These are phyloP conservation scores for Magallana angulata DNA, from an alignment of 1,140 invertebrate species.

Conservation along the genomic window DNA sequence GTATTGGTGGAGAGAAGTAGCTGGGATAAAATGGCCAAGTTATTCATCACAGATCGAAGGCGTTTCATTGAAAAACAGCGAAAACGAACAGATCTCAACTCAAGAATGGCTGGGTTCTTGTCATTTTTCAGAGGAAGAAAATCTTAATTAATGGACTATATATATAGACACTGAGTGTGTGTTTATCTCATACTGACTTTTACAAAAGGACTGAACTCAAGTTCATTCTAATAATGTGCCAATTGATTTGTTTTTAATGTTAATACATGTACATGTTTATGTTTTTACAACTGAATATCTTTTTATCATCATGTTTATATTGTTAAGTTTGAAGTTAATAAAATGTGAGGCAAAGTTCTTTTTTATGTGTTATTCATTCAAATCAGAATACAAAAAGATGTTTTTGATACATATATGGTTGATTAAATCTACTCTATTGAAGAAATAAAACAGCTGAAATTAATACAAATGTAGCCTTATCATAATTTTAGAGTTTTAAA, in stretches of 20 bases:
- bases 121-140: slow-evolving; percentile 45
- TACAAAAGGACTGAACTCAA: too few species aligned
- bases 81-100: slow-evolving; percentile 56
- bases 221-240: background rate
- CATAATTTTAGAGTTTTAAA: too few species aligned
- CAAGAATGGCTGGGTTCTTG: slow-evolving; percentile 56
- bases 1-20: slow-evolving; percentile 63
- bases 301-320: background rate
- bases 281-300: background rate
- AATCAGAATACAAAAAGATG: too few species aligned
- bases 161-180: too few species aligned
- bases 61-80: slow-evolving; percentile 65
- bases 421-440: too few species aligned
- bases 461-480: too few species aligned
- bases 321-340: slow-evolving; percentile 12
- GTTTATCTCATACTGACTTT: background rate
- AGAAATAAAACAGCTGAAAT: too few species aligned
- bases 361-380: too few species aligned
- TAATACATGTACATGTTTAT: background rate
- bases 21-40: slow-evolving; percentile 68
- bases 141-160: background rate
- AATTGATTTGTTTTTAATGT: background rate
- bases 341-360: background rate
- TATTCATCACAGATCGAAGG: slow-evolving; percentile 65
- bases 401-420: too few species aligned